Evolutionary conservation across 2,113 vertebrate species (phyloP), one percentile per base, ranked within the genome.

Genomic region (Lates calcarifer): DNA sequence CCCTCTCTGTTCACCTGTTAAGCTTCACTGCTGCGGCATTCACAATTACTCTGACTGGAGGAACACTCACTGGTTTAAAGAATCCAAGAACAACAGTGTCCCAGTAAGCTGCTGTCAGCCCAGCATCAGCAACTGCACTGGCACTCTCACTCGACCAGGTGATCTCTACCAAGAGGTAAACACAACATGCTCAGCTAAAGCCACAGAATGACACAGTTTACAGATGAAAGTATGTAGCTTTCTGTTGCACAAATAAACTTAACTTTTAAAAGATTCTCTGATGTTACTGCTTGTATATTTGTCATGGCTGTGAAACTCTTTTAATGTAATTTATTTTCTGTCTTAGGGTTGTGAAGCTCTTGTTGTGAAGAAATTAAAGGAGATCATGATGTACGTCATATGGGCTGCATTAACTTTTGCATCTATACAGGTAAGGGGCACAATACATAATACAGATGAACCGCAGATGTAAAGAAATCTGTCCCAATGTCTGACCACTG

Each of bases 351-450:
- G 98, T 89, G 96, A 99, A 88, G 98, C 96, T 86, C 94, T 99
- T 22, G 98, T 99, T 80, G 98, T 99, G 87, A 98, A 99, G 94
- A 99, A 97, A 80, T 94, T 99, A 45, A 98, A 99, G 70, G 97
- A 99, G 88, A 99, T 99, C 72, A 98, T 99, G 98, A 99, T 99
- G 97, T 98, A 97, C 29, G 97, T 99, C 70, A 98, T 99, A 91
- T 99, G 97, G 97, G 97, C 98, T 41, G 98, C 97, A 0, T 86
- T 99, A 89, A 98, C 96, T 0, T 99, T 99, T 91, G 97, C 98
- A 79, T 96, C 96, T 28, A 97, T 99, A 94, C 98, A 99, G 97
- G 98, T 99, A 91, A 95, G 92, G 0, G 24, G 8, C 24, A 69
- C 1, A 55, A 13, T 18, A 5, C 3, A 26, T 63, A 39, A 20